Evolutionary conservation across 2,113 vertebrate species (phyloP).

Genomic region (Mystacornis crossleyi): DNA sequence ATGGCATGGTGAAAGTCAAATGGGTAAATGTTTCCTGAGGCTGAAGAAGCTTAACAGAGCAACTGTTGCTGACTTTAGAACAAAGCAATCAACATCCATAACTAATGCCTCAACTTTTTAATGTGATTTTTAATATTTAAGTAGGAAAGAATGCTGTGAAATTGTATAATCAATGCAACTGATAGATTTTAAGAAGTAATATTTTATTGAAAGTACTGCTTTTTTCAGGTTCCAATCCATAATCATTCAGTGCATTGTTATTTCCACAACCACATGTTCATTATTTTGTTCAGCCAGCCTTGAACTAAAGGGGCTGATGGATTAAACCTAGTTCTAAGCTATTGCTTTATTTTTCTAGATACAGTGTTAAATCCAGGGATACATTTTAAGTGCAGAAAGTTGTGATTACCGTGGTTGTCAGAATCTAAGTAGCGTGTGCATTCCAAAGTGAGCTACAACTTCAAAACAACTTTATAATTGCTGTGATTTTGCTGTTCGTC

Average conservation of each 20-base stretch:
- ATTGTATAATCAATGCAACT: background rate
- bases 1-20: background rate
- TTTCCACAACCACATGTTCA: background rate
- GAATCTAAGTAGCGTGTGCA: rapidly evolving
- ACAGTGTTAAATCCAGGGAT: background rate
- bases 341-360: background rate
- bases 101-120: background rate
- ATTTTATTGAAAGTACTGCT: background rate
- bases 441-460: background rate
- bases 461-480: background rate
- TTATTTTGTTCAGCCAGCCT: background rate
- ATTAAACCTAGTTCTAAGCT: background rate
- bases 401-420: background rate
- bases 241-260: background rate
- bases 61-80: background rate
- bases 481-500: background rate
- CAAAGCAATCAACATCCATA: background rate
- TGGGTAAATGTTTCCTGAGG: background rate
- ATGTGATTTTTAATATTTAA: background rate
- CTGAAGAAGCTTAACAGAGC: background rate
- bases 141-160: background rate
- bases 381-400: background rate
- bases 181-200: background rate
- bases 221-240: background rate
- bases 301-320: background rate